Evolutionary conservation across 2,797 vertebrate genomes (phyloP).

Genomic region (Amblyopsis hoosieri): DNA sequence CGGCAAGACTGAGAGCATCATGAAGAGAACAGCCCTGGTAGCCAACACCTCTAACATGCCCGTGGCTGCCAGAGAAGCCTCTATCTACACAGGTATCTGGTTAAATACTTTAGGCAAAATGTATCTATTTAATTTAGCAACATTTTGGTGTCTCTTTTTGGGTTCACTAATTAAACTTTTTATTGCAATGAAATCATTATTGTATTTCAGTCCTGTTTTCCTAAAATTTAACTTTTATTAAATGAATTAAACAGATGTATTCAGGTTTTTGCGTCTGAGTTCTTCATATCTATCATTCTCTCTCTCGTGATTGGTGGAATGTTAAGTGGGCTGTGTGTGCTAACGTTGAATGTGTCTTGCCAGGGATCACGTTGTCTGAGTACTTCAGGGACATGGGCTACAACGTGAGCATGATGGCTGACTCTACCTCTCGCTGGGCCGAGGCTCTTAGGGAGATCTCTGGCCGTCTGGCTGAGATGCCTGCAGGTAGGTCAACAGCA

Average conservation of each 20-base stretch:
- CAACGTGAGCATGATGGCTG: conserved; percentile 99
- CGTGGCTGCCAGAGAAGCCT: conserved; percentile 97
- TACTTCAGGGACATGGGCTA: conserved; percentile 99
- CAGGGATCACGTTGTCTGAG: conserved; percentile 95
- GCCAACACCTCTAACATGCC: conserved; percentile 99
- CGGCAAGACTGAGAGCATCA: conserved; percentile 95
- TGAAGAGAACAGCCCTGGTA: conserved; percentile 97
- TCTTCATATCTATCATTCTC: no score
- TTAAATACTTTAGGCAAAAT: no score
- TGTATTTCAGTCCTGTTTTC: no score
- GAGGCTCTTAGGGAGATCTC: conserved; percentile 98
- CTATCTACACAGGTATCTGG: conserved; percentile 91
- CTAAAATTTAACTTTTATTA: no score
- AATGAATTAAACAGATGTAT: no score
- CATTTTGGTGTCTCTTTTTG: no score
- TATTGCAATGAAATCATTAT: no score
- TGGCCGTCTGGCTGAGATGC: conserved; percentile 97
- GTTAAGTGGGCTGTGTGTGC: not conserved
- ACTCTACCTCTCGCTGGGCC: conserved; percentile 98
- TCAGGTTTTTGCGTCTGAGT: no score
- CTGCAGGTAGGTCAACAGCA: conserved; percentile 83
- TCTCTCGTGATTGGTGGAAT: not conserved
- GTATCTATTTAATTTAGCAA: no score
- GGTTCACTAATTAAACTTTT: no score
- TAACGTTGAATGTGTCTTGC: conserved; percentile 9